Evolutionary conservation across 2,888 invertebrate species (phyloP).

Genomic region (Leptinotarsa rubiginosa): DNA sequence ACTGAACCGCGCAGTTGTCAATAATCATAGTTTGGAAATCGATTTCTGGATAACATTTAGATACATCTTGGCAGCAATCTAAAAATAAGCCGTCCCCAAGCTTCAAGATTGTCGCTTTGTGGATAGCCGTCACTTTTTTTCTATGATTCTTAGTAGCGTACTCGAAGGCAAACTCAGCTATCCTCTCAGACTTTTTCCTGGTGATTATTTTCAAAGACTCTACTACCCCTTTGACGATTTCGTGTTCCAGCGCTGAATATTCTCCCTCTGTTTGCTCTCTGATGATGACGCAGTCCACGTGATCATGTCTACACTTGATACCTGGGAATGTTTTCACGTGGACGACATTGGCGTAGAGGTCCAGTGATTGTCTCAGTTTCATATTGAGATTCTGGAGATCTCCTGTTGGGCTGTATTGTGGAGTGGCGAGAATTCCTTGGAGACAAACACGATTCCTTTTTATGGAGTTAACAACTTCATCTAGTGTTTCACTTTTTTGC

Average conservation of each 20-base stretch:
- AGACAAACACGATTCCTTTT: conserved; percentile 12
- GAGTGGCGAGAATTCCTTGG: conserved; percentile 78
- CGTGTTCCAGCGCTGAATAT: conserved; percentile 96
- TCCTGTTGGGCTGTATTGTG: conserved; percentile 87
- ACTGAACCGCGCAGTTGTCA: conserved; percentile 99
- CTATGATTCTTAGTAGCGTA: conserved; percentile 93
- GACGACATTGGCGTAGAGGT: conserved; percentile 93
- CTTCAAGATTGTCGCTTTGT: conserved; percentile 99
- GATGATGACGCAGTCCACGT: conserved; percentile 97
- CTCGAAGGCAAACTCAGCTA: conserved; percentile 99
- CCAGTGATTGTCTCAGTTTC: conserved; percentile 85
- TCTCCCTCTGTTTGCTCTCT: conserved; percentile 99
- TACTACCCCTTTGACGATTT: conserved; percentile 88
- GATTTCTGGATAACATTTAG: conserved; percentile 91
- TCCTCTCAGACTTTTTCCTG: conserved; percentile 88
- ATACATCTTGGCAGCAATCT: conserved; percentile 86
- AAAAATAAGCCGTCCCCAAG: conserved; percentile 96
- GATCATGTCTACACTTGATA: conserved; percentile 81
- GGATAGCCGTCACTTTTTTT: conserved; percentile 96
- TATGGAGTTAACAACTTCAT: conserved; percentile 10
- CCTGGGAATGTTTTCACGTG: conserved; percentile 94
- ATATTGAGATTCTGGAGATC: conserved; percentile 93
- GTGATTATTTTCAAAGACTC: conserved; percentile 98
- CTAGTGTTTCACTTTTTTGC: background rate
- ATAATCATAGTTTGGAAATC: conserved; percentile 97